Evolutionary conservation across 2,888 invertebrate genomes (phyloP).

Genomic region (Lamproptera curius): DNA sequence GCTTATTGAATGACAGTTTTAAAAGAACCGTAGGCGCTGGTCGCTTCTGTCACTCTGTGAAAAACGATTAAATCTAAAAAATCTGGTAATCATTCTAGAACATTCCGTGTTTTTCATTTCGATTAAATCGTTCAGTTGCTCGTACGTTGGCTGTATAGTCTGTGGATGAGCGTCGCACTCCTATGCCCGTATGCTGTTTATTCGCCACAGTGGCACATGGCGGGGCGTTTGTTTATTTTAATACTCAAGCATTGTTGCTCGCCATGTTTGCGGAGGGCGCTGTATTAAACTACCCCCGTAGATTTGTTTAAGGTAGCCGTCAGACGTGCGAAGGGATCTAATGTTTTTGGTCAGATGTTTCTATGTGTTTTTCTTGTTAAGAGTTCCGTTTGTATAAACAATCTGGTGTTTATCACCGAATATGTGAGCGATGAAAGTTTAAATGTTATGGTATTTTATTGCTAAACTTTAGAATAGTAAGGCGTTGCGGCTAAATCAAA

Average conservation of each 20-base stretch:
- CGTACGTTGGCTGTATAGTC: neutral
- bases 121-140: neutral
- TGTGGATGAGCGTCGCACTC: constrained; percentile 26
- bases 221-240: constrained; percentile 71
- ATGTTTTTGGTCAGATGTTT: constrained; percentile 29
- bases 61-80: too few relatives aligned
- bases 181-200: constrained; percentile 63
- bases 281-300: constrained; percentile 61
- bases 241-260: constrained; percentile 73
- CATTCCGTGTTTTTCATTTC: neutral
- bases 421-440: too few relatives aligned
- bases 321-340: constrained; percentile 28
- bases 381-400: neutral
- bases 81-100: too few relatives aligned
- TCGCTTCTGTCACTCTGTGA: too few relatives aligned
- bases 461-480: too few relatives aligned
- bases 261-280: constrained; percentile 62
- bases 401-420: too few relatives aligned
- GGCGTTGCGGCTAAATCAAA: too few relatives aligned
- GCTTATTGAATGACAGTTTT: too few relatives aligned
- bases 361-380: constrained; percentile 12
- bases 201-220: constrained; percentile 66
- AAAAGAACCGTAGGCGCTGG: too few relatives aligned
- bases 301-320: constrained; percentile 47
- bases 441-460: too few relatives aligned